Base-by-base conservation (phyloP, 2,888 invertebrate genomes). In the Drosophila fungiperda region DNA sequence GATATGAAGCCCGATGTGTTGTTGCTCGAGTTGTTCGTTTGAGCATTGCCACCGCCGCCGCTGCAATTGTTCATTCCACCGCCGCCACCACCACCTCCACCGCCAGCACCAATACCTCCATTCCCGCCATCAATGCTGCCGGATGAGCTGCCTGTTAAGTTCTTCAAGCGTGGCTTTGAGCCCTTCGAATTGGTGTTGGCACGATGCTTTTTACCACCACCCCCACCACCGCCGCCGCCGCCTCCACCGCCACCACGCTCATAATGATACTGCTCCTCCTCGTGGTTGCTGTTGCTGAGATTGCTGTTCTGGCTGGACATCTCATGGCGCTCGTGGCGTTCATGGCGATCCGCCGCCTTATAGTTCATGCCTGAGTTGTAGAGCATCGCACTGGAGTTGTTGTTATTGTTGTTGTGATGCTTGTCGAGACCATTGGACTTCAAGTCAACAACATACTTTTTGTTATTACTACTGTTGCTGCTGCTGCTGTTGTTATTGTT, bases 1-100 rank as follows among this genome's bases (percentile, higher is more conserved):
- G 94, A 94, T 87, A 94, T 94, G 83, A 94, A 94, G 36, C 94
- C 94, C 61, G 94, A 94, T 76, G 94, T 94, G 68, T 94, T 94
- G 78, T 93, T 94, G 76, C 80, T 90, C 58, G 86, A 82, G 20
- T 82, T 81, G 68, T 82, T 68, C 5, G 63, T 36, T 40, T 74
- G 78, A 2, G 63, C 48, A 36, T 80, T 76, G 64, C 64, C 67
- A 29, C 73, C 68, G 26, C 73, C 61, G 35, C 68, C 68, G 29
- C 49, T 52, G 15, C 55, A 57, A 29, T 61, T 54, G 48, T 58
- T 64, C 58, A 57, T 40, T 15, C 40, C 32, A 9, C 57, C 55
- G 32, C 35, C 49, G 15, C 32, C 42, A 0, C 49, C 36, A 3
- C 38, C 48, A 52, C 26, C 58, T 1, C 60, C 49, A 5, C 29